Percentiles rank a stretch among this genome's conserved stretches.
Conservation (phyloP, 1,140 invertebrate species). For the Brachionus plicatilis region DNA sequence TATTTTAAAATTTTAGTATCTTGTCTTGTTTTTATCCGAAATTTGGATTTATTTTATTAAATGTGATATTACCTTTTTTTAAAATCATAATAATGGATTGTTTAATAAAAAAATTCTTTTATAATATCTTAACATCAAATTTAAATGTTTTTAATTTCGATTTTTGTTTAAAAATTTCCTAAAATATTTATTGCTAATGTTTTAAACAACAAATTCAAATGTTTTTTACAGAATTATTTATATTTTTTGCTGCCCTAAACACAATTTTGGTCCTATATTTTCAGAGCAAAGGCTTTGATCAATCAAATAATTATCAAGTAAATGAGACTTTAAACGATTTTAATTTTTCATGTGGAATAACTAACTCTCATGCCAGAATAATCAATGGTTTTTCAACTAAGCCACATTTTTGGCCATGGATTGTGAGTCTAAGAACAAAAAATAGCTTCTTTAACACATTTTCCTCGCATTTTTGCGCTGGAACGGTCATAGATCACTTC, state of each 20-base stretch:
- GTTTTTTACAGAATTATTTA: background rate
- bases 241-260: background rate
- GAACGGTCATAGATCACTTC: conserved; percentile 66
- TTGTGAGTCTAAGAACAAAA: conserved; percentile 43
- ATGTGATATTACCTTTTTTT: no score
- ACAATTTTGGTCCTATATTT: background rate
- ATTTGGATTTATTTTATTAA: no score
- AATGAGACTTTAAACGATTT: background rate
- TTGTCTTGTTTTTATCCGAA: no score
- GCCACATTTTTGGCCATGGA: conserved; percentile 43
- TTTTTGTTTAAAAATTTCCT: no score
- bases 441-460: background rate
- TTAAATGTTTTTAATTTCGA: no score
- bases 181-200: no score
- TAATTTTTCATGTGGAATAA: conserved; percentile 2
- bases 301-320: background rate
- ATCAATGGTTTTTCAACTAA: background rate
- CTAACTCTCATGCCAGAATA: background rate
- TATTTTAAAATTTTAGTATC: no score
- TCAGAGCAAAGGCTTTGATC: background rate
- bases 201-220: background rate
- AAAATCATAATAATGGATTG: no score
- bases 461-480: conserved; percentile 64
- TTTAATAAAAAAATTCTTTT: no score
- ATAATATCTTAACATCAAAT: no score